A percentile compares a stretch with the other conserved stretches of the same genome.
These are phyloP conservation scores for Teleiodes luculella DNA, from an alignment of 2,888 invertebrate species.

Conservation along the genomic window DNA sequence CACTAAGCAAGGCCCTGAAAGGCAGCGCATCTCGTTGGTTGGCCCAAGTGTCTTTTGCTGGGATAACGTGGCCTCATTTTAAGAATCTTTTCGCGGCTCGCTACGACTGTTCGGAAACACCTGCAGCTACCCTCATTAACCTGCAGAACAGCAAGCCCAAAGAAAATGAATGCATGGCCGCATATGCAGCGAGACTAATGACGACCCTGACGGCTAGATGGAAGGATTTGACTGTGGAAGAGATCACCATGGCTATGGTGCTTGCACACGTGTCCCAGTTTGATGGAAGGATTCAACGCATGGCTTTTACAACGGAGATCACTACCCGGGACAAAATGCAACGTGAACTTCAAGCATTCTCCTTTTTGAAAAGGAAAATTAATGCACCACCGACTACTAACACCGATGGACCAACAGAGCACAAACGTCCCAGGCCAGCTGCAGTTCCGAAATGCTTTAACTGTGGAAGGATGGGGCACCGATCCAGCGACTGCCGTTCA, in stretches of 20 bases:
- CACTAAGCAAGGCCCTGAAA: conserved; percentile 19
- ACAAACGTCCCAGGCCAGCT: background rate
- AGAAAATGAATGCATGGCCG: conserved; percentile 3
- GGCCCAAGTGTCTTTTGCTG: conserved; percentile 13
- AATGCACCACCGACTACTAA: too few species aligned
- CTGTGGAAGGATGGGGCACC: background rate
- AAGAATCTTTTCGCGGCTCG: conserved; percentile 14
- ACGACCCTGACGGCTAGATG: background rate
- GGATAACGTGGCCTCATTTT: conserved; percentile 22
- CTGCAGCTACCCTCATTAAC: background rate
- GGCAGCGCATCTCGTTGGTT: conserved; percentile 19
- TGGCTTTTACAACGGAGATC: background rate
- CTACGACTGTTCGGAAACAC: background rate
- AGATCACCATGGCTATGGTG: background rate
- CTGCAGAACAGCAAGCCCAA: background rate
- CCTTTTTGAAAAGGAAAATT: conserved; percentile 6
- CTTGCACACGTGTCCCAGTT: background rate
- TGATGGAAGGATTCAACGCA: background rate
- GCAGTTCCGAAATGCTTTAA: background rate
- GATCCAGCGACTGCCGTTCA: too few species aligned
- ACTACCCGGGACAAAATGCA: conserved; percentile 9
- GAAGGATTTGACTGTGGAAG: background rate
- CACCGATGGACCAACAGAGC: background rate
- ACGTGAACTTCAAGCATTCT: conserved; percentile 15
- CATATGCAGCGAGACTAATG: background rate